Evolutionary conservation across 1,140 invertebrate species (phyloP), one percentile per base, ranked within the genome.

Genomic region (Daktulosphaira vitifoliae): DNA sequence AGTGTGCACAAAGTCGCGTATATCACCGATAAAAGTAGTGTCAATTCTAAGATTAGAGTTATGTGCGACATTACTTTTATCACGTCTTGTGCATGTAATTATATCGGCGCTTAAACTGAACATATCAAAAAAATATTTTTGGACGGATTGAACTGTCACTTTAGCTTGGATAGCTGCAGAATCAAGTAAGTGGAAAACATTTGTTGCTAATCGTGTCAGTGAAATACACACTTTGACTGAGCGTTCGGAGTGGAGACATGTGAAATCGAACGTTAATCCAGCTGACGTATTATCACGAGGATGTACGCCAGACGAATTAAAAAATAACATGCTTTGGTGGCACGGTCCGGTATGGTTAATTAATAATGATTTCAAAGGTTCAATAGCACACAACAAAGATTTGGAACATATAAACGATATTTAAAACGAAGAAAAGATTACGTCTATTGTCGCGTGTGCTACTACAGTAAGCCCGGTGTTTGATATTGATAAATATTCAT

Each of bases 271-370:
- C 0, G 13, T 25, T 15, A 25, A 49, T 13, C 46, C 46, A 3
- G 46, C 46, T 3, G 2, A 80, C 71, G 59, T 70, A 6, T 59
- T 72, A 15, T 76, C 76, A 16, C 67, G 77, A 65, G 77, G 77
- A 8, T 8, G 67, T 6, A 48, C 66, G 49, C 48, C 67, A 59
- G 20, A 49, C 6, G 23, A 71, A 16, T 25, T 75, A 25, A 5
- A 38, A 1, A 64, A 25, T 42, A 46, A 37, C 56, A 65, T 46
- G 1, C 37, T 54, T 46, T 73, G 70, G 71, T 71, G 72, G 46
- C 5, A 67, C 1, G 70, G 67, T 6, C 69, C 67, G 22, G 2
- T 20, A 18, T 51, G 49, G 49, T 20, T 25, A 20, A 11, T 33
- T 33, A 33, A 11, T 33, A 33, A 33, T 33, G 11, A 33, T 11